Percentiles rank a stretch among this genome's conserved stretches.
Conservation (phyloP, 2,113 vertebrate species). For the Podarcis raffonei region DNA sequence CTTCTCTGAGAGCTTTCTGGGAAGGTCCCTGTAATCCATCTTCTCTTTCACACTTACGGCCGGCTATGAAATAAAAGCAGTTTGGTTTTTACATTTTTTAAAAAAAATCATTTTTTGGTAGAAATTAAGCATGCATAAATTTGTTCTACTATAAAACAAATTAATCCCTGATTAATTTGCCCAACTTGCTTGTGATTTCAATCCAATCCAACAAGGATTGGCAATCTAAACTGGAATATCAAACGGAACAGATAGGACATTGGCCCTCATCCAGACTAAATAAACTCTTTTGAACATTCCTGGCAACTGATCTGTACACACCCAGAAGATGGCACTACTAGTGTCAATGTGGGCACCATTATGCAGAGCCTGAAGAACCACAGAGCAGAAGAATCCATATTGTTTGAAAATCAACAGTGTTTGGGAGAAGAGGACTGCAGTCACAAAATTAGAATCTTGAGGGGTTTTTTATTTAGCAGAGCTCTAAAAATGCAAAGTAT, state of each 20-base stretch:
- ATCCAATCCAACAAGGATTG: neutral
- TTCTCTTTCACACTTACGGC: conserved; percentile 34
- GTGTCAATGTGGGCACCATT: neutral
- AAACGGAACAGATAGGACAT: neutral
- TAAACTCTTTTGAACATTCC: neutral
- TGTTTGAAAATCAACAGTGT: too few relatives aligned
- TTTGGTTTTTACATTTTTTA: neutral
- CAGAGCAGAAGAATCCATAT: neutral
- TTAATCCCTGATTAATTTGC: neutral
- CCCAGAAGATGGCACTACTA: neutral
- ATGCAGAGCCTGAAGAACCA: neutral
- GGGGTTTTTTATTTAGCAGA: too few relatives aligned
- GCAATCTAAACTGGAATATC: neutral
- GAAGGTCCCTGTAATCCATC: conserved; percentile 51
- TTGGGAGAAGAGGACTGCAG: too few relatives aligned
- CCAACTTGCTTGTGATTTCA: neutral
- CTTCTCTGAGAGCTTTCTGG: conserved; percentile 67
- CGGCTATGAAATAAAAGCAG: conserved; percentile 54
- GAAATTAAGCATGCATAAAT: neutral
- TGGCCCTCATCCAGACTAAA: neutral
- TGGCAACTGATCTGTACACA: neutral
- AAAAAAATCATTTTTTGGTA: neutral
- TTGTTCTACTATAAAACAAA: neutral
- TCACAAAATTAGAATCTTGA: too few relatives aligned
- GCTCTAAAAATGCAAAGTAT: too few relatives aligned